Conservation (phyloP, 2,797 vertebrate species). For the Champsocephalus gunnari region DNA sequence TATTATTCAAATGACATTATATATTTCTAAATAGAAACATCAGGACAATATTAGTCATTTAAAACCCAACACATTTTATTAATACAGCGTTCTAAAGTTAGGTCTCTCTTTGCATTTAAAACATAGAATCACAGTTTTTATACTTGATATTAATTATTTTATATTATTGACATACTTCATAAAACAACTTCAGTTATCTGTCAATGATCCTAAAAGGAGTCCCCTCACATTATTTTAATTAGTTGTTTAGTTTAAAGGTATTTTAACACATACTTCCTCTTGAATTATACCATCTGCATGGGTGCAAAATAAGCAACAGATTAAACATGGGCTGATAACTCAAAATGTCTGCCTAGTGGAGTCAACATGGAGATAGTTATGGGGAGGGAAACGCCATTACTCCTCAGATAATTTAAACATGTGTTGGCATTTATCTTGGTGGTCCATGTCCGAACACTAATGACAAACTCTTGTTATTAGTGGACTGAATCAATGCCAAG, state of each 20-base stretch:
- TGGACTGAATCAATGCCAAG: constrained; percentile 77
- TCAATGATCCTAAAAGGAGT: not conserved
- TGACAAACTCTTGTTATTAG: constrained; percentile 80
- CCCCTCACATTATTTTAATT: constrained; percentile 9
- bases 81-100: not conserved
- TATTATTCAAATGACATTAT: not conserved
- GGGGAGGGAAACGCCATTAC: constrained; percentile 68
- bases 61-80: not conserved
- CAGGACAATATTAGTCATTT: not conserved
- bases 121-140: not conserved
- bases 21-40: not conserved
- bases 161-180: not conserved
- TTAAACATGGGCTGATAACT: constrained; percentile 65
- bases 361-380: constrained; percentile 67
- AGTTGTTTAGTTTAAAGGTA: constrained; percentile 42
- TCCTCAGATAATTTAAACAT: constrained; percentile 82
- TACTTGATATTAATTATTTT: not conserved
- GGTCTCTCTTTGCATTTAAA: not conserved
- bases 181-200: not conserved
- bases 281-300: constrained; percentile 43
- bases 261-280: constrained; percentile 26
- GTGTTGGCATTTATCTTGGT: constrained; percentile 83
- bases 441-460: constrained; percentile 80
- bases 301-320: constrained; percentile 61
- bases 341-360: constrained; percentile 57